Percentiles rank a stretch among this genome's conserved stretches.
Conservation (phyloP, 2,797 vertebrate genomes). For the Threskiornis aethiopicus region DNA sequence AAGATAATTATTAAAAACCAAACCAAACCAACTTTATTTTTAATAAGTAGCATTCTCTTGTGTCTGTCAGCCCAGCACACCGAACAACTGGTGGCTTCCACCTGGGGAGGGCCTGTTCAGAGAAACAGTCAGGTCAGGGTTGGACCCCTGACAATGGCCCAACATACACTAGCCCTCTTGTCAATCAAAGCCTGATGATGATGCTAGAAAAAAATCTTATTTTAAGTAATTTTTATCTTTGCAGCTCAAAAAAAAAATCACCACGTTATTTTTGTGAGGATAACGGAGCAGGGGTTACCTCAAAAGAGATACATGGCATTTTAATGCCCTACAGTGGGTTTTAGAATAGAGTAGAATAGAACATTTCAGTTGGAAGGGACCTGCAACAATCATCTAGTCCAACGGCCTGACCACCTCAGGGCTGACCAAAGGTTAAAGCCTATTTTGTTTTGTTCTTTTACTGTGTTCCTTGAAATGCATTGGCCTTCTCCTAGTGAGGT, state of each 20-base stretch:
- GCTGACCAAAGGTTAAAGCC: too few species aligned
- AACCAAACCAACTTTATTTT: not conserved
- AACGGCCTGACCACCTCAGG: too few species aligned
- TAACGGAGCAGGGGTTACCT: not conserved
- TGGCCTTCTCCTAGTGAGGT: not conserved
- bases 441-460: not conserved
- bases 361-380: too few species aligned
- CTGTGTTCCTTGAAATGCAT: not conserved
- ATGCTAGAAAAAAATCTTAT: not conserved
- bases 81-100: not conserved
- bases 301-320: not conserved
- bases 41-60: fast-evolving
- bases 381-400: too few species aligned
- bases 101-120: fast-evolving
- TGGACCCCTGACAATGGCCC: not conserved
- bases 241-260: not conserved
- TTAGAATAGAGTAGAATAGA: too few species aligned
- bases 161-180: not conserved
- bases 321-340: not conserved
- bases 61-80: fast-evolving
- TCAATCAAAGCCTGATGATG: not conserved
- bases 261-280: not conserved
- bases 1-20: not conserved
- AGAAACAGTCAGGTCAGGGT: not conserved
- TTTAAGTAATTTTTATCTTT: not conserved